phyloP scores from a whole-genome alignment of 2,113 vertebrate species.

The Pseudorectes ferrugineus region DNA sequence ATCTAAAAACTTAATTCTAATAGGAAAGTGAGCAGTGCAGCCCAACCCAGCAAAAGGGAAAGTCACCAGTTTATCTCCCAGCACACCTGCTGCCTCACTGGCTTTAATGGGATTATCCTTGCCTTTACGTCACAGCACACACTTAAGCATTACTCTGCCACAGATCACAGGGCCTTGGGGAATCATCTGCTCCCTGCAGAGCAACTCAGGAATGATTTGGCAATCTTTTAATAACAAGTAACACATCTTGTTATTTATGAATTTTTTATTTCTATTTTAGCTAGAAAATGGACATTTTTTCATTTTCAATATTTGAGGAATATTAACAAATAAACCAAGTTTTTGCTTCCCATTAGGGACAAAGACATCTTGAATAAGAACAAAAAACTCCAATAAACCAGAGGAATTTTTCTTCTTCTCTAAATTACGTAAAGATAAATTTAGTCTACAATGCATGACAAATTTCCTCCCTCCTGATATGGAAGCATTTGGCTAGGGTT shows the following conservation, averaged over 20 bases:
- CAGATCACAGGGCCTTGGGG: background rate
- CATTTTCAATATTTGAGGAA: background rate
- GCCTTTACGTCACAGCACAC: background rate
- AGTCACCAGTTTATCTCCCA: background rate
- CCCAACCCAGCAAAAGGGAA: background rate
- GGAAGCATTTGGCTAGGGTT: background rate
- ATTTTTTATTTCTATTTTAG: background rate
- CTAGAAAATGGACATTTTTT: background rate
- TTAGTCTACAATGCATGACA: background rate
- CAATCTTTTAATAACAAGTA: background rate
- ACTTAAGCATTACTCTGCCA: background rate
- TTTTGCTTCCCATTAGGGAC: background rate
- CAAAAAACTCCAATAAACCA: background rate
- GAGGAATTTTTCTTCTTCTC: background rate
- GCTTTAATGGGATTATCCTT: background rate
- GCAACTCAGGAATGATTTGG: background rate
- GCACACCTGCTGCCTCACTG: background rate
- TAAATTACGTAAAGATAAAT: background rate
- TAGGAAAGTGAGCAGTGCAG: background rate
- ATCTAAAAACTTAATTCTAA: background rate
- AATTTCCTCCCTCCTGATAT: background rate
- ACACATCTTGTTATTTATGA: background rate
- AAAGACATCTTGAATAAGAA: background rate
- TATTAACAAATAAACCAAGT: background rate
- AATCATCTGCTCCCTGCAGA: background rate